Conservation (phyloP, 2,888 invertebrate genomes). For the Drosophila fungiperda region DNA sequence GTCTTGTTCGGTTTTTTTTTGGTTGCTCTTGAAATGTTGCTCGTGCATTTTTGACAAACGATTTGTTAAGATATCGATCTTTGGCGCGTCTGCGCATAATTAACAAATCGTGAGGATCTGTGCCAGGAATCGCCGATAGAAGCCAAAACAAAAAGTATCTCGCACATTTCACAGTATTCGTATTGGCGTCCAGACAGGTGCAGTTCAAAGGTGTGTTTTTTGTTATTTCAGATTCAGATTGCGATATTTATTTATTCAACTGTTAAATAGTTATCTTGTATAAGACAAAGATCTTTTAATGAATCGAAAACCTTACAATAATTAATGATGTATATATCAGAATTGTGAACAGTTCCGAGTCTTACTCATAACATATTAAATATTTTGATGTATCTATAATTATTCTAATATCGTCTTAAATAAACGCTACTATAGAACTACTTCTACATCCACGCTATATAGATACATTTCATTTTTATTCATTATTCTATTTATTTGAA, state of each 20-base stretch:
- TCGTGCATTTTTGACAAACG: slow-evolving; percentile 74
- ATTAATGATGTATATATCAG: neutral
- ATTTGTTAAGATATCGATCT: slow-evolving; percentile 79
- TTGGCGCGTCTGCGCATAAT: slow-evolving; percentile 78
- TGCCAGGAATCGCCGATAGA: neutral
- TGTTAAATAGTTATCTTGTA: neutral
- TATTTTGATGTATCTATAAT: neutral
- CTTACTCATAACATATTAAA: neutral
- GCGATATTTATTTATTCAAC: neutral
- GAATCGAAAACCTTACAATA: neutral
- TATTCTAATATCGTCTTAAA: neutral
- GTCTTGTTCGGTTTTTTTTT: slow-evolving; percentile 1
- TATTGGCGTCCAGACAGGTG: slow-evolving; percentile 63
- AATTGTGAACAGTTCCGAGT: neutral
- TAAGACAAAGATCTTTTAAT: neutral
- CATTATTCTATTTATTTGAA: neutral
- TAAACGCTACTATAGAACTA: accelerated
- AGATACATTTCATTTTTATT: neutral
- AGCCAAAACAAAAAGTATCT: slow-evolving; percentile 21
- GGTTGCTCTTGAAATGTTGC: slow-evolving; percentile 22
- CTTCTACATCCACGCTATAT: too few species aligned
- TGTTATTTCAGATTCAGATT: neutral
- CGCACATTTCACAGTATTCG: slow-evolving; percentile 58
- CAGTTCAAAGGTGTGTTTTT: neutral
- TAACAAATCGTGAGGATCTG: slow-evolving; percentile 46